Evolutionary conservation across 1,140 invertebrate genomes (phyloP), one percentile per base, ranked within the genome.

Genomic region (Drosophila asahinai): DNA sequence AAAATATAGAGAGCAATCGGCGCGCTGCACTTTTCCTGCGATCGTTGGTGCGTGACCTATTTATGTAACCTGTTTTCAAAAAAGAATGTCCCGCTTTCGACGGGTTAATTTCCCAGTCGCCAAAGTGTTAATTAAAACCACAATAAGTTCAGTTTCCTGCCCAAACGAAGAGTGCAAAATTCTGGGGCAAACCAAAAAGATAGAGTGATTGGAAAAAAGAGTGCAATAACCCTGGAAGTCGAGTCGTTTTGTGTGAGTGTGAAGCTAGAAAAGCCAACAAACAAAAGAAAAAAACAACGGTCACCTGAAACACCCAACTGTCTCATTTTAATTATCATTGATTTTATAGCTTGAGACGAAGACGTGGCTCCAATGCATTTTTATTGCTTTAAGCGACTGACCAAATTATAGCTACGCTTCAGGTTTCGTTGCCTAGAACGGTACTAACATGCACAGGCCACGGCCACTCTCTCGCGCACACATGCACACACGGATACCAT

Each of bases 11-110:
- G 42, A 54, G 55, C 59, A 64, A 55, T 77, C 75, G 83, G 86
- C 66, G 84, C 86, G 78, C 64, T 78, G 81, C 86, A 77, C 71
- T 84, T 64, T 64, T 79, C 59, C 60, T 43, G 67, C 61, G 68
- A 73, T 74, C 83, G 67, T 71, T 86, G 84, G 86, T 90, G 86
- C 86, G 86, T 89, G 87, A 91, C 87, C 87, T 80, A 91, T 91
- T 91, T 91, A 91, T 91, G 87, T 91, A 91, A 91, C 87, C 87
- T 91, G 87, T 91, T 91, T 86, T 87, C 58, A 22, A 66, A 68
- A 74, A 83, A 86, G 72, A 78, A 89, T 89, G 80, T 77, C 80
- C 81, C 84, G 77, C 77, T 78, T 78, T 67, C 49, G 71, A 60
- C 52, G 72, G 80, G 71, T 49, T 57, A 33, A 43, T 7, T 49